These are phyloP conservation scores for Phycodurus eques DNA, from an alignment of 2,113 vertebrate species.

Conservation along the genomic window DNA sequence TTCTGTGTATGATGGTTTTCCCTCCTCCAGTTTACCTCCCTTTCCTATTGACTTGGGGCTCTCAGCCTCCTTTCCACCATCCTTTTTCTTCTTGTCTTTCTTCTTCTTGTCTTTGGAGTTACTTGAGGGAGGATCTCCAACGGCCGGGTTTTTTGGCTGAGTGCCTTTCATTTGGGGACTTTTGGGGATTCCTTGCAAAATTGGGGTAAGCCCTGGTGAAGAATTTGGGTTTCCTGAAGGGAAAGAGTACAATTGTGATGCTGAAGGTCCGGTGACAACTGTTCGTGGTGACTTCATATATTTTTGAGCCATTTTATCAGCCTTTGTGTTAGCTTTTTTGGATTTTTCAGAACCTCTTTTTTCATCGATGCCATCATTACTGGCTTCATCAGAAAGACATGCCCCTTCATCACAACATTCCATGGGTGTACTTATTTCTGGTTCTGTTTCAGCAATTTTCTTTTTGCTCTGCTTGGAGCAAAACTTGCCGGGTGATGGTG, in stretches of 20 bases:
- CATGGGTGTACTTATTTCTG: constrained; percentile 78
- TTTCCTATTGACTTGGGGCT: constrained; percentile 87
- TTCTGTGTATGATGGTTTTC: constrained; percentile 89
- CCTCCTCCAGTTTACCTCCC: constrained; percentile 84
- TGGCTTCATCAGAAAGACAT: constrained; percentile 86
- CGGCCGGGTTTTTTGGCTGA: constrained; percentile 87
- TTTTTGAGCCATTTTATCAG: constrained; percentile 88
- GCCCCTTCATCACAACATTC: constrained; percentile 92
- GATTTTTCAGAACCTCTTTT: constrained; percentile 84
- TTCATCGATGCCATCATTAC: constrained; percentile 93
- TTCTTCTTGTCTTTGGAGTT: constrained; percentile 98
- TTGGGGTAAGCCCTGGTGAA: constrained; percentile 78
- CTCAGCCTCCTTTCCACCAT: constrained; percentile 84
- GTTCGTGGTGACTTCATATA: constrained; percentile 88
- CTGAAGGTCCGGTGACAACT: constrained; percentile 73
- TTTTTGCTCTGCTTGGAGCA: constrained; percentile 89
- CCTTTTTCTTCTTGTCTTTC: constrained; percentile 98
- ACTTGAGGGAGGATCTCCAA: constrained; percentile 85
- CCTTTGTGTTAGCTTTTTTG: constrained; percentile 84
- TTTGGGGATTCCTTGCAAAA: constrained; percentile 91
- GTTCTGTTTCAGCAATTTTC: constrained; percentile 86
- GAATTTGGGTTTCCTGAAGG: constrained; percentile 84
- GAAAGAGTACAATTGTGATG: constrained; percentile 88
- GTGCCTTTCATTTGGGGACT: constrained; percentile 95
- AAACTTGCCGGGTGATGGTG: constrained; percentile 90